These are phyloP conservation scores for Phalloptychus januarius DNA, from an alignment of 2,797 vertebrate species.

Conservation along the genomic window DNA sequence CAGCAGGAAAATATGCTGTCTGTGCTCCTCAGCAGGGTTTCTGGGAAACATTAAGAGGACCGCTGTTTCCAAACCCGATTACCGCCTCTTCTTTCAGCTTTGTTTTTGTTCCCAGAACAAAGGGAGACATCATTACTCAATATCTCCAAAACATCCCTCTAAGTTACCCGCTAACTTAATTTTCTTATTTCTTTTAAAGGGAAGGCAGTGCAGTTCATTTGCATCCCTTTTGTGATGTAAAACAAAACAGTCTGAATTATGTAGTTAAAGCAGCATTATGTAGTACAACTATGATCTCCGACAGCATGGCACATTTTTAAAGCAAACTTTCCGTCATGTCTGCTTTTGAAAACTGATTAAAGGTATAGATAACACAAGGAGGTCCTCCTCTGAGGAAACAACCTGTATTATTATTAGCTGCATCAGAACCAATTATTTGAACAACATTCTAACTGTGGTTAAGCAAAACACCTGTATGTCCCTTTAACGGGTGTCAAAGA, in stretches of 20 bases:
- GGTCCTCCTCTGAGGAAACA: not conserved
- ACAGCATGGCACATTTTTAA: not conserved
- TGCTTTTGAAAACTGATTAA: not conserved
- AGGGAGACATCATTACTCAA: slow-evolving; percentile 12
- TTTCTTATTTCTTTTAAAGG: not conserved
- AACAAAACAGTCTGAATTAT: not conserved
- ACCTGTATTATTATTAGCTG: slow-evolving; percentile 45
- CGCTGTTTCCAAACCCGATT: slow-evolving; percentile 9
- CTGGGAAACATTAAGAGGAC: slow-evolving; percentile 16
- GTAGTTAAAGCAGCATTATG: not conserved
- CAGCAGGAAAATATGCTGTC: slow-evolving; percentile 40
- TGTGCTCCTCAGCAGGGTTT: slow-evolving; percentile 30
- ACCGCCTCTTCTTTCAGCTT: slow-evolving; percentile 15
- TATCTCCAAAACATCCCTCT: slow-evolving; percentile 4
- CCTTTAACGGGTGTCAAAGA: not conserved
- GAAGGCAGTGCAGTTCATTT: not conserved
- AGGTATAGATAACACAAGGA: not conserved
- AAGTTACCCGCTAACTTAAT: slow-evolving; percentile 9
- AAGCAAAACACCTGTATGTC: slow-evolving; percentile 27
- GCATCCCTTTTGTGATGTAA: not conserved
- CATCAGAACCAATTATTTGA: slow-evolving; percentile 43
- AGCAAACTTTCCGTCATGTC: not conserved
- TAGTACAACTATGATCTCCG: not conserved
- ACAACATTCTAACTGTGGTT: slow-evolving; percentile 53
- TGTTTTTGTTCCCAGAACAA: slow-evolving; percentile 13